Evolutionary conservation across 2,888 invertebrate genomes (phyloP), one percentile per base, ranked within the genome.

Genomic region (Chorisops tibialis): DNA sequence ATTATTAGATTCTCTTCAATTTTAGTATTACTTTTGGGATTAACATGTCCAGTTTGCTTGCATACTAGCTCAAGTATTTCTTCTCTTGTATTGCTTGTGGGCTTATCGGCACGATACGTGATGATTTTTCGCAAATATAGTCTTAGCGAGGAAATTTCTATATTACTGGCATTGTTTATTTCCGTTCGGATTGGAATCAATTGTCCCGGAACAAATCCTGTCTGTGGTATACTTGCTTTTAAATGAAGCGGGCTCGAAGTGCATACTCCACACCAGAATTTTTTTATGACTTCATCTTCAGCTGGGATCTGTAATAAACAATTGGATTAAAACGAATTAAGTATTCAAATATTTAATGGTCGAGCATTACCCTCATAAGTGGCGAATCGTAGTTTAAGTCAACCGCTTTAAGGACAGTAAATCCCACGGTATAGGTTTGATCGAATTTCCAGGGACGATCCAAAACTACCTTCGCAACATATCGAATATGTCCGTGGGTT

Each of bases 401-500:
- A 68, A 90, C 79, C 12, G 85, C 83, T 66, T 87, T 85, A 52
- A 88, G 81, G 11, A 92, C 85, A 48, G 87, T 89, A 71, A 92
- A 90, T 4, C 86, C 84, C 70, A 82, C 81, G 75, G 87, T 87
- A 35, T 59, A 63, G 9, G 48, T 43, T 49, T 65, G 61, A 76
- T 92, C 89, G 74, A n/a, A 37, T 37, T 47, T 47, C 39, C 49
- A 37, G 9, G 37, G 59, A 4, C 37, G 30, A 14, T 48, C 59
- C 35, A 59, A 30, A 18, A 30, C 19, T 19, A 59, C 39, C 48
- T 59, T 69, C 0, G 72, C 70, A 70, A 81, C 78, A 72, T 87
- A 87, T 2, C 86, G 74, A 22, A 84, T 75, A 61, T 80, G 78
- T 0, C 84, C 84, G 9, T 75, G 66, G 0, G 68, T 49, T 1